A percentile compares a stretch with the other conserved stretches of the same genome.
phyloP scores from a whole-genome alignment of 2,113 vertebrate genomes.

The Elephantulus edwardii region DNA sequence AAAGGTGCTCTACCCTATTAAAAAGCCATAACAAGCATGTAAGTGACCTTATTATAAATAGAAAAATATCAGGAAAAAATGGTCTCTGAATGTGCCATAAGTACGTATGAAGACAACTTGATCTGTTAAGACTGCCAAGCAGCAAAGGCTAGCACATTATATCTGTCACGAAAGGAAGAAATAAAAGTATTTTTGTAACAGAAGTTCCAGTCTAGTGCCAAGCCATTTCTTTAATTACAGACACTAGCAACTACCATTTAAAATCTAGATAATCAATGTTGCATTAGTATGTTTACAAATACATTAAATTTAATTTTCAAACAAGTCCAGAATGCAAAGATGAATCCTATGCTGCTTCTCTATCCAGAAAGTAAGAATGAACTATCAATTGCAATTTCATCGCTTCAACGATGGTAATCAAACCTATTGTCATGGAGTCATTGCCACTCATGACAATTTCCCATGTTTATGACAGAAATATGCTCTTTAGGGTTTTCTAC shows the following conservation, averaged over 20 bases:
- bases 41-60: neutral
- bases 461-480: neutral
- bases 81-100: neutral
- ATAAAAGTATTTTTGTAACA: slow-evolving; percentile 6
- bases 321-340: slow-evolving; percentile 2
- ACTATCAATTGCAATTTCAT: neutral
- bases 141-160: neutral
- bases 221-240: slow-evolving; percentile 10
- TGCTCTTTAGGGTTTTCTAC: neutral
- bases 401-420: neutral
- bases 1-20: slow-evolving; percentile 92
- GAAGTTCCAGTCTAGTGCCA: neutral
- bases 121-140: neutral
- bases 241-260: neutral
- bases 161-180: neutral
- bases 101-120: neutral
- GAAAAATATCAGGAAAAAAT: neutral
- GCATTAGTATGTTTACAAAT: neutral
- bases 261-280: neutral
- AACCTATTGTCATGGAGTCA: neutral
- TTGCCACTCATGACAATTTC: neutral
- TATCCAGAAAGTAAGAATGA: slow-evolving; percentile 10
- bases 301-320: slow-evolving; percentile 1
- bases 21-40: neutral
- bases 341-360: neutral